Conservation (phyloP, 2,888 invertebrate species). For the Heliconius hortense region DNA sequence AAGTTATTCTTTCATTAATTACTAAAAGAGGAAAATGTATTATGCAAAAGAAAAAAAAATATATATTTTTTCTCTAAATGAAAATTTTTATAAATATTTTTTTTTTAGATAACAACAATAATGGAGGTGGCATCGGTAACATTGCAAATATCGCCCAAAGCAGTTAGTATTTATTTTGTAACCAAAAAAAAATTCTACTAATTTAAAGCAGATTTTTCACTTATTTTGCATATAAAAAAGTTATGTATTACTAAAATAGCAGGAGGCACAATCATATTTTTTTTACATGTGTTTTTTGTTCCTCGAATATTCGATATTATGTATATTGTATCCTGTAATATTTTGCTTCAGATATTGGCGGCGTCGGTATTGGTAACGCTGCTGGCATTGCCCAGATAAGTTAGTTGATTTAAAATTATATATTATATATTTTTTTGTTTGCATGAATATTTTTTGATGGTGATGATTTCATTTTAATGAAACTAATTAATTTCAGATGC, state of each 20-base stretch:
- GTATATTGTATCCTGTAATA: background rate
- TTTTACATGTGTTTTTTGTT: too few relatives aligned
- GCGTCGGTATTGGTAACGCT: background rate
- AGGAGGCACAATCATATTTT: too few relatives aligned
- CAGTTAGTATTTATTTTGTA: constrained; percentile 10
- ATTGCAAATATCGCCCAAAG: constrained; percentile 23
- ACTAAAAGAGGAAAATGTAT: background rate
- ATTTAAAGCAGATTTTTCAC: too few relatives aligned
- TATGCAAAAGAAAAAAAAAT: background rate
- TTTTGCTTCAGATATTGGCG: constrained; percentile 9
- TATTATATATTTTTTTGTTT: background rate
- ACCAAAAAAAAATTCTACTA: too few relatives aligned
- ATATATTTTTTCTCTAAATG: background rate
- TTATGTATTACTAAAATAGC: too few relatives aligned
- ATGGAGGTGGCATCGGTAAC: constrained; percentile 15
- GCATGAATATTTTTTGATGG: background rate
- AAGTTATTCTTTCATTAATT: background rate
- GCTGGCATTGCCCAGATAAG: constrained; percentile 21
- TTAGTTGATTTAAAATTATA: constrained; percentile 8
- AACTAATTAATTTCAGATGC: constrained; percentile 4
- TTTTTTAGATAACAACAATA: constrained; percentile 2
- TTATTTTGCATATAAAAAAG: too few relatives aligned
- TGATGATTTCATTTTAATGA: background rate
- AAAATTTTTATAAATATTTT: background rate
- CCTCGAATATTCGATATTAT: background rate